Evolutionary conservation across 2,888 invertebrate species (phyloP), one percentile per base, ranked within the genome.

Genomic region (Hartigia nigra): DNA sequence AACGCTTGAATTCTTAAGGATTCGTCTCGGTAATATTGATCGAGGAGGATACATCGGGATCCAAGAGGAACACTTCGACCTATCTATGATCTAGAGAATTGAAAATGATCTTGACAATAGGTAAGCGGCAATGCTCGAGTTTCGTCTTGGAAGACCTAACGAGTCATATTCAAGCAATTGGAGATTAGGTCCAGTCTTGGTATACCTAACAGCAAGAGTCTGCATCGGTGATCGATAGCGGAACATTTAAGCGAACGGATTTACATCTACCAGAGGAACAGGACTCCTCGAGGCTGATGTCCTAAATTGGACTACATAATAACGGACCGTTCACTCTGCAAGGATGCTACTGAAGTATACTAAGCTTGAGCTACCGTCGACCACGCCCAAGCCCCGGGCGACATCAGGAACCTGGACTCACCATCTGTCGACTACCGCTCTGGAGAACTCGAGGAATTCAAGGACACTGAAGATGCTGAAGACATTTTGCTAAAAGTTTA

Each of bases 351-450:
- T 79, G 70, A 77, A 81, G 80, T 81, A 78, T 82, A 82, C 81
- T 81, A 78, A 82, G 80, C 81, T 76, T 76, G 81, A 79, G 90
- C 90, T 90, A 89, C 90, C 83, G 89, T 85, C 80, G 81, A 87
- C 90, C 90, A 90, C 90, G 91, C 90, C 90, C 90, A 90, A 83
- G 85, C 90, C 89, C 79, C 84, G 74, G 88, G 90, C 90, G 88
- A 89, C 88, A 85, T 85, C 83, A 77, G 80, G 80, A 81, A 80
- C 81, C 78, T 80, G 74, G 82, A 83, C 79, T 69, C 74, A 77
- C 79, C 77, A 75, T 77, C 79, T 77, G 79, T 79, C 76, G 78
- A 79, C 78, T 31, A 55, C 55, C 55, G 55, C 55, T 23, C 55
- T 23, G 55, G 23, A 55, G 55, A 55, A 55, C 55, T 55, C 55